A percentile compares a stretch with the other conserved stretches of the same genome.
Evolutionary conservation across 2,888 invertebrate species (phyloP).

Genomic region (Phoronis australis): DNA sequence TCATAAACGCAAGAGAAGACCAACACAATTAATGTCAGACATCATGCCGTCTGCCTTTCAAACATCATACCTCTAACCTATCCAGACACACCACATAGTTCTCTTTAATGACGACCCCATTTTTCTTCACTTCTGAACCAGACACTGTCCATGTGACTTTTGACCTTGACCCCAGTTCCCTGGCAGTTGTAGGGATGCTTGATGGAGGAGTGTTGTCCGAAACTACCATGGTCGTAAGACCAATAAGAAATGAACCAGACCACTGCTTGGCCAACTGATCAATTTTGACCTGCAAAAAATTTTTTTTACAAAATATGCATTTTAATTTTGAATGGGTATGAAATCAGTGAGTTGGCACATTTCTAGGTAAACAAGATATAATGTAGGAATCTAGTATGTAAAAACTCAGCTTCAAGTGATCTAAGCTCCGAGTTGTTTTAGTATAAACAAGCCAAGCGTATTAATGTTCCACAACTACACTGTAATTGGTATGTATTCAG

Average conservation of each 20-base stretch:
- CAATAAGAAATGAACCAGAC: slow-evolving; percentile 87
- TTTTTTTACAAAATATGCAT: neutral
- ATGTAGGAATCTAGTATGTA: too few species aligned
- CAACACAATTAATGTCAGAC: too few species aligned
- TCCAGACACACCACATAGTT: slow-evolving; percentile 71
- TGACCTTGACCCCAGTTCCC: slow-evolving; percentile 29
- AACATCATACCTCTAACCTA: slow-evolving; percentile 69
- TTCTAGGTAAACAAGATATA: too few species aligned
- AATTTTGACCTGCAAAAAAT: slow-evolving; percentile 57
- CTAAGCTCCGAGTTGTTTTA: too few species aligned
- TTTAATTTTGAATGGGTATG: neutral
- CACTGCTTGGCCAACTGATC: slow-evolving; percentile 85
- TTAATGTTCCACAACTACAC: too few species aligned
- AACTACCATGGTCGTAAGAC: slow-evolving; percentile 72
- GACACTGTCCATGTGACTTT: slow-evolving; percentile 47
- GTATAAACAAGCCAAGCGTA: too few species aligned
- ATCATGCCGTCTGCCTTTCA: too few species aligned
- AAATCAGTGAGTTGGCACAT: too few species aligned
- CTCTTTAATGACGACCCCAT: slow-evolving; percentile 63
- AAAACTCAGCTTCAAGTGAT: too few species aligned
- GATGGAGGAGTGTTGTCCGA: slow-evolving; percentile 61
- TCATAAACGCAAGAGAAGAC: too few species aligned
- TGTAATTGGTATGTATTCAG: too few species aligned
- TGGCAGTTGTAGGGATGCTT: slow-evolving; percentile 39
- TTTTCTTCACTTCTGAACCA: slow-evolving; percentile 68